Evolutionary conservation across 1,140 invertebrate genomes (phyloP), one percentile per base, ranked within the genome.

Genomic region (Mya arenaria): DNA sequence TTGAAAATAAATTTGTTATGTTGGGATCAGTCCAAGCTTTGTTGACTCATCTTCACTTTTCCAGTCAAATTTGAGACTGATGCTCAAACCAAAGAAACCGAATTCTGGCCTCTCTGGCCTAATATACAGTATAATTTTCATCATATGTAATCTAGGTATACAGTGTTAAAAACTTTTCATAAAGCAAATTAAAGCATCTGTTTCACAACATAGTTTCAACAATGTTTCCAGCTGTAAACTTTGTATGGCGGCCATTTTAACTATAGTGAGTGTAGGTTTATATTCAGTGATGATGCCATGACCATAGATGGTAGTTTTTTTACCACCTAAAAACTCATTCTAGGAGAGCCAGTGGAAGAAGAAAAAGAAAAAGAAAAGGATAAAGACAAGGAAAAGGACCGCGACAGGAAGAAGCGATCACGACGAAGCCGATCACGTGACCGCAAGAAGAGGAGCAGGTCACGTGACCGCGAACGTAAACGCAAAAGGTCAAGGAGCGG

Each of bases 361-460:
- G 36, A 41, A 34, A 19, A 4, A 36, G 34, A 10, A 62, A 37
- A 13, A 15, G 52, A 39, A 4, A 37, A 60, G n/a, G 60, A 71
- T 32, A 32, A 60, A 39, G 66, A 71, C 4, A 30, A 41, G 23
- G 28, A 69, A 15, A 66, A 66, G 37, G 32, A 37, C 6, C 30
- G 15, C 37, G 68, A 72, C 19, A 34, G 69, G 25, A 81, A 65
- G 79, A 81, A 81, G 32, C 17, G 69, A 62, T 72, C 68, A 1
- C n/a, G 79, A 37, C 34, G 79, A 13, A 81, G 79, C 39, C 66
- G 79, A 52, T 81, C 79, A 44, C 79, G 79, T 72, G 79, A 81
- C 52, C 63, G 41, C 48, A 80, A 71, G 66, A 72, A 63, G 15
- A 36, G 79, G 5, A 81, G 79, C 32, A 30, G 58, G 13, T 72